Percentiles rank a stretch among this genome's conserved stretches.
Conservation (phyloP, 2,888 invertebrate species). For the Leptura quadrifasciata region DNA sequence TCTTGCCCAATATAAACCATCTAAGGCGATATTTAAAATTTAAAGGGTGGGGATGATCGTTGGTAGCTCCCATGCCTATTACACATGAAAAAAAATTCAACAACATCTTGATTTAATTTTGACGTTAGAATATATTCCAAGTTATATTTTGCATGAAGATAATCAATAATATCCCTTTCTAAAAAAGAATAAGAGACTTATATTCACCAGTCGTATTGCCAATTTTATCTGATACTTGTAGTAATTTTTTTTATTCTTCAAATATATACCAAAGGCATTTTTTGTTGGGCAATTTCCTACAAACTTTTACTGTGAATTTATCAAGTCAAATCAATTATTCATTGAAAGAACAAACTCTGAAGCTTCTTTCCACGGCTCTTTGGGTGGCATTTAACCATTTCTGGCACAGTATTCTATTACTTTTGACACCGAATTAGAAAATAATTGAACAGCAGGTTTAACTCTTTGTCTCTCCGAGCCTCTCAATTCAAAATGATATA, state of each 20-base stretch:
- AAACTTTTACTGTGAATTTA: constrained; percentile 37
- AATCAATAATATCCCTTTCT: constrained; percentile 48
- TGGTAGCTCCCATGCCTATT: constrained; percentile 58
- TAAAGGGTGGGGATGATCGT: constrained; percentile 60
- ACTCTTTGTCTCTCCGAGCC: constrained; percentile 35
- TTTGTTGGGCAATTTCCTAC: constrained; percentile 28
- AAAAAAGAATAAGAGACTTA: constrained; percentile 48
- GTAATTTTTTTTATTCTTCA: background rate
- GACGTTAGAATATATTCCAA: constrained; percentile 55
- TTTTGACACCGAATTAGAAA: constrained; percentile 40
- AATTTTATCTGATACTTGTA: too few species aligned
- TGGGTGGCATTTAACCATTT: constrained; percentile 35
- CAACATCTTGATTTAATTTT: constrained; percentile 55
- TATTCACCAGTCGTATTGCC: background rate
- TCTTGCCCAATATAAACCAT: constrained; percentile 35
- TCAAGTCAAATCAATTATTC: constrained; percentile 44
- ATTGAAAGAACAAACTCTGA: constrained; percentile 6
- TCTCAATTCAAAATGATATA: constrained; percentile 29
- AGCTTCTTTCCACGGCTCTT: constrained; percentile 33
- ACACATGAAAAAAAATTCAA: constrained; percentile 62
- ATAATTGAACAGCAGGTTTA: constrained; percentile 38
- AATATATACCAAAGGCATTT: constrained; percentile 40
- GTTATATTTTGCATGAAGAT: constrained; percentile 54
- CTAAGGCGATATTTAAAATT: constrained; percentile 49
- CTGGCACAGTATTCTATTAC: constrained; percentile 42